Evolutionary conservation across 2,888 invertebrate species (phyloP).

Genomic region (Phaedon cochleariae): DNA sequence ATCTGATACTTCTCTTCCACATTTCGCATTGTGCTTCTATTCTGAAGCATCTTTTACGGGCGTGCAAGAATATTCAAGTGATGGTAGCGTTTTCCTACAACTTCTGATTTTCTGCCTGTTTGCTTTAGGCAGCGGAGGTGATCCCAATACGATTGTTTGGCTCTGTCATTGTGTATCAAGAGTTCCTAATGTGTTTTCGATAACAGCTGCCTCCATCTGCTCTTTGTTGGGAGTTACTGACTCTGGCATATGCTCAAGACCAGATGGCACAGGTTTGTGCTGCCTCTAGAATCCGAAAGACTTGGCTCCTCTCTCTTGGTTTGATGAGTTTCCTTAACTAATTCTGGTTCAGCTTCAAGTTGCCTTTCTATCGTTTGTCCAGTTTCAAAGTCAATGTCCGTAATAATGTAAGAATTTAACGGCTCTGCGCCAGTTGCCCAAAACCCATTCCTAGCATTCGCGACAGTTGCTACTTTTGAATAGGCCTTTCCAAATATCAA

Average conservation of each 20-base stretch:
- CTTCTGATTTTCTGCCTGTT: constrained; percentile 14
- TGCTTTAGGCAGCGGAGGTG: constrained; percentile 13
- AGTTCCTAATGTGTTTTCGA: constrained; percentile 12
- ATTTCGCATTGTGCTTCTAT: no score
- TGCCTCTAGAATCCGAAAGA: constrained; percentile 9
- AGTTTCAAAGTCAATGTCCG: background rate
- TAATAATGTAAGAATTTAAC: background rate
- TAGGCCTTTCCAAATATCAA: constrained; percentile 28
- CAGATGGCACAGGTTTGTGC: constrained; percentile 6
- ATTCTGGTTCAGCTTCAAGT: background rate
- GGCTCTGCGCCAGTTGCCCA: background rate
- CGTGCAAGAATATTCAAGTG: constrained; percentile 4
- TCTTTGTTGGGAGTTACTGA: constrained; percentile 11
- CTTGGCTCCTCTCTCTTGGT: background rate
- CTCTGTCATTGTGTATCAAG: constrained; percentile 13
- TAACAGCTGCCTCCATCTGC: constrained; percentile 9
- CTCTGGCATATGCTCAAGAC: background rate
- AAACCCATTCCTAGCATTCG: constrained; percentile 14
- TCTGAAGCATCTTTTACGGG: constrained; percentile 8
- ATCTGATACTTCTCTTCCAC: constrained; percentile 1
- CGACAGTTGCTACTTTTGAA: constrained; percentile 12
- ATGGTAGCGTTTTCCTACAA: constrained; percentile 13
- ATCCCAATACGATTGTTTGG: constrained; percentile 15
- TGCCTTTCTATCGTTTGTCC: background rate
- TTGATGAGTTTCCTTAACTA: background rate